A percentile compares a stretch with the other conserved stretches of the same genome.
phyloP scores from a whole-genome alignment of 2,113 vertebrate genomes.

The Taxidea taxus region DNA sequence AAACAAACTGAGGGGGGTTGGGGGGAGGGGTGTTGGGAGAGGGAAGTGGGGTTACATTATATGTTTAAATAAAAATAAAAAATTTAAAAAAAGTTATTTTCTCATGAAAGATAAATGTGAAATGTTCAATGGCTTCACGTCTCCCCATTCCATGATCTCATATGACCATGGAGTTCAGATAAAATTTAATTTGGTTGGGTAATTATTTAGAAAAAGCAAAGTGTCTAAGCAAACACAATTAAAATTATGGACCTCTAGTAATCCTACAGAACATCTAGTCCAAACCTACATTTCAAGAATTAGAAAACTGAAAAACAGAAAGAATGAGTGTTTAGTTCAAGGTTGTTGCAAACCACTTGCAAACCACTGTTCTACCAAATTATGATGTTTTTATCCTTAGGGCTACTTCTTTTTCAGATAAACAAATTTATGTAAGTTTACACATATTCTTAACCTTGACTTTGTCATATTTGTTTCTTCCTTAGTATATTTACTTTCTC shows the following conservation, averaged over 20 bases:
- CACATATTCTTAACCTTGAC: neutral
- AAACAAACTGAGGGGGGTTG: too few relatives aligned
- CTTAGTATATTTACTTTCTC: neutral
- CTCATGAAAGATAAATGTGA: slow-evolving; percentile 23
- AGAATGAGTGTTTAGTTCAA: neutral
- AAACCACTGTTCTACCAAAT: neutral
- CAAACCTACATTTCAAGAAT: neutral
- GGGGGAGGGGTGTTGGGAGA: too few relatives aligned
- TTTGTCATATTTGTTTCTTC: neutral
- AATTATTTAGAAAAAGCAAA: slow-evolving; percentile 23
- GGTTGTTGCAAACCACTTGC: neutral
- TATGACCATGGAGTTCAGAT: neutral
- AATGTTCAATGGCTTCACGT: neutral
- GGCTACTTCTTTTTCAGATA: neutral
- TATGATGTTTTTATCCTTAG: neutral
- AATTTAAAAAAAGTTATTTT: slow-evolving; percentile 53
- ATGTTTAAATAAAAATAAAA: too few relatives aligned
- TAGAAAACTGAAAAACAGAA: neutral
- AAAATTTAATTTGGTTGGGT: neutral
- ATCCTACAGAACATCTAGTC: neutral
- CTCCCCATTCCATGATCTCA: neutral
- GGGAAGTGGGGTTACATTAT: too few relatives aligned
- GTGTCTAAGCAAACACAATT: neutral
- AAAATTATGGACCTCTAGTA: neutral
- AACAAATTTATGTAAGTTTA: neutral